phyloP scores from a whole-genome alignment of 2,113 vertebrate genomes.

The Lophura nycthemera region DNA sequence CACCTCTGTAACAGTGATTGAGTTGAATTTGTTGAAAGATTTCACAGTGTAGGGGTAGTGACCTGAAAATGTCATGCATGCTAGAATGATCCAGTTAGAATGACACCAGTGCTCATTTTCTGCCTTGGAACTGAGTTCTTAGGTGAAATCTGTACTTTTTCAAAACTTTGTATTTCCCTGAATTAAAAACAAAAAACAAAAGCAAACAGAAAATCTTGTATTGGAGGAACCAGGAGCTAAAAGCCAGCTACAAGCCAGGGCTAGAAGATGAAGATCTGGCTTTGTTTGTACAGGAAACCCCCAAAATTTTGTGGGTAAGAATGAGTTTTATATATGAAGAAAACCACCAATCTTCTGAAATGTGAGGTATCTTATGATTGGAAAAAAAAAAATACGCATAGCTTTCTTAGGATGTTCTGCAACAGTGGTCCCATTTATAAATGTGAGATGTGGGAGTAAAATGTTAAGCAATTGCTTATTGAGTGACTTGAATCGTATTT shows the following conservation, averaged over 20 bases:
- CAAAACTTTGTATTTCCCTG: neutral
- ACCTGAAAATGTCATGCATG: neutral
- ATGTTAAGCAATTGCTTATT: conserved; percentile 25
- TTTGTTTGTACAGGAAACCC: neutral
- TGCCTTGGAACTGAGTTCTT: conserved; percentile 1
- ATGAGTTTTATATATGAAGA: neutral
- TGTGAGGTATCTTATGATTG: neutral
- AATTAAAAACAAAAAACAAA: neutral
- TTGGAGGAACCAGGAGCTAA: neutral
- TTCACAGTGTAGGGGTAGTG: neutral
- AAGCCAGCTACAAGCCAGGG: neutral
- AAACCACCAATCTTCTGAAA: neutral
- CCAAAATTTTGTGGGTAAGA: neutral
- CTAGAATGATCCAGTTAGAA: neutral
- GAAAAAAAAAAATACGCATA: neutral
- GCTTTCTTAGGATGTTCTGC: neutral
- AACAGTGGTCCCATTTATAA: neutral
- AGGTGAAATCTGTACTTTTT: neutral
- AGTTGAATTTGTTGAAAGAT: neutral
- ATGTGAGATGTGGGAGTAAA: neutral
- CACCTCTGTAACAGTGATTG: neutral
- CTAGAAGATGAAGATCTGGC: neutral
- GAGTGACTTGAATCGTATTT: conserved; percentile 31
- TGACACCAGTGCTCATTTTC: neutral
- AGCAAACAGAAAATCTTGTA: neutral